Percentiles rank a stretch among this genome's conserved stretches.
These are phyloP conservation scores for Trachelus iudaicus DNA, from an alignment of 2,888 invertebrate species.

Conservation along the genomic window DNA sequence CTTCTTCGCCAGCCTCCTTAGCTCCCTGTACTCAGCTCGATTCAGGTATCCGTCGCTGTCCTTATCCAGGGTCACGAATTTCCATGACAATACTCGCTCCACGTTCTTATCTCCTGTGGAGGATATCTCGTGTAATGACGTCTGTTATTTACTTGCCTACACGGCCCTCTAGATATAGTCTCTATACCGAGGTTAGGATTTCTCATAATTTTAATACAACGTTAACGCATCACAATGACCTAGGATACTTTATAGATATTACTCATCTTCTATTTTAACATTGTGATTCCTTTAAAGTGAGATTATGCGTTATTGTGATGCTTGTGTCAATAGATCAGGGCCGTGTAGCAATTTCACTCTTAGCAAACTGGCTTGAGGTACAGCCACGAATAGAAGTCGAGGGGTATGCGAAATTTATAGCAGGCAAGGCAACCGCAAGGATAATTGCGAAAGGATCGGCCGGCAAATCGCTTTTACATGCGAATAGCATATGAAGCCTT, in stretches of 20 bases:
- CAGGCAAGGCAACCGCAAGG: background rate
- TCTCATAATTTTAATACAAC: background rate
- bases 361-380: background rate
- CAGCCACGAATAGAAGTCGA: background rate
- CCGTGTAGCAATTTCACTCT: background rate
- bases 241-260: background rate
- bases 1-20: slow-evolving; percentile 86
- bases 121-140: slow-evolving; percentile 3
- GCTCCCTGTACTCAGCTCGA: slow-evolving; percentile 83
- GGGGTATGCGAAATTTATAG: background rate
- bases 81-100: slow-evolving; percentile 83
- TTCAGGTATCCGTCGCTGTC: slow-evolving; percentile 83
- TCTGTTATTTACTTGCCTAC: background rate
- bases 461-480: background rate
- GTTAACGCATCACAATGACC: background rate
- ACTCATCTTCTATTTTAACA: slow-evolving; percentile 4
- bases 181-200: background rate
- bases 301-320: background rate
- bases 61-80: slow-evolving; percentile 85
- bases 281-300: background rate
- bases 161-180: background rate
- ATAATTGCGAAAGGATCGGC: background rate
- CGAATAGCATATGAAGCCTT: background rate
- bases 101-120: slow-evolving; percentile 56
- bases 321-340: background rate